These are phyloP conservation scores for Agonopterix arenella DNA, from an alignment of 2,888 invertebrate genomes.

Conservation along the genomic window DNA sequence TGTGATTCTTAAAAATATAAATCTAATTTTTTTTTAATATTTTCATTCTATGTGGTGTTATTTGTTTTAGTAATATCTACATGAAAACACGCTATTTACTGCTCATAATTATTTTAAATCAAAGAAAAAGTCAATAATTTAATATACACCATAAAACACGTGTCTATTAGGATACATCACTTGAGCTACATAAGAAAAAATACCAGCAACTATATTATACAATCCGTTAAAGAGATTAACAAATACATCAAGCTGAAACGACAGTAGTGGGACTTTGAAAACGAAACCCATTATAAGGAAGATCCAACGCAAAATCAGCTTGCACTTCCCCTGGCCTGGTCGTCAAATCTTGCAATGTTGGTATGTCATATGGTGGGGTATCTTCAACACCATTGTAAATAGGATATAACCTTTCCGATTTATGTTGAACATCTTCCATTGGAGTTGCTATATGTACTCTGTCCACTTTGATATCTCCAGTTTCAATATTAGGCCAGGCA, in stretches of 20 bases:
- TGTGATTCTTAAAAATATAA: no score
- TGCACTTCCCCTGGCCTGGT: constrained; percentile 64
- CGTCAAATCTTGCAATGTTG: constrained; percentile 47
- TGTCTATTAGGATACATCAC: constrained; percentile 54
- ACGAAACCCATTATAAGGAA: constrained; percentile 67
- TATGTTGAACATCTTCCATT: constrained; percentile 19
- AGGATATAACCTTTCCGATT: constrained; percentile 38
- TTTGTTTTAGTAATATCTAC: no score
- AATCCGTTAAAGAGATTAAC: constrained; percentile 42
- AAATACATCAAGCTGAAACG: constrained; percentile 66
- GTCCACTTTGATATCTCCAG: constrained; percentile 38
- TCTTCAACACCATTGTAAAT: constrained; percentile 35
- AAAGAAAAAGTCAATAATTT: neutral
- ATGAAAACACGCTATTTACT: no score
- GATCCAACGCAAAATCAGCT: constrained; percentile 63
- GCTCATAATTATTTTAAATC: no score
- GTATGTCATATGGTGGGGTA: constrained; percentile 35
- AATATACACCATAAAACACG: constrained; percentile 31
- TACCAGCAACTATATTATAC: constrained; percentile 39
- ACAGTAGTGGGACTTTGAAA: constrained; percentile 73
- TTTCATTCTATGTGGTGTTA: no score
- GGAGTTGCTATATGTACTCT: constrained; percentile 34
- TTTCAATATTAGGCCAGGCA: constrained; percentile 30
- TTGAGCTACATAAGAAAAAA: constrained; percentile 48
- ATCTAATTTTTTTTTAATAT: no score